phyloP scores from a whole-genome alignment of 2,888 invertebrate genomes.

The Perithous albicinctus region DNA sequence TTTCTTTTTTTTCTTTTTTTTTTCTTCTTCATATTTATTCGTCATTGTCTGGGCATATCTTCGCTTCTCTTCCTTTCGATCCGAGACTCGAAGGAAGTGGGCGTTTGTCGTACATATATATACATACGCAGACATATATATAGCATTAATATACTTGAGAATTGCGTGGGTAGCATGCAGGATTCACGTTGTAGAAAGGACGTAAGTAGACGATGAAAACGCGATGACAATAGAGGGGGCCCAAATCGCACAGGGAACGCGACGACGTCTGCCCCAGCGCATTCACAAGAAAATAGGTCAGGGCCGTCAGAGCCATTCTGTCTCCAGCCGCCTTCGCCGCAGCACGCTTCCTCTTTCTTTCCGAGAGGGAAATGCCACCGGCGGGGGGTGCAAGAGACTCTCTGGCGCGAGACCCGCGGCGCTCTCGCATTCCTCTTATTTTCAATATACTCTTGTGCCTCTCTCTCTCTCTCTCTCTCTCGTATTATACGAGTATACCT shows the following conservation, averaged over 20 bases:
- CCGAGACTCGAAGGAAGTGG: constrained; percentile 73
- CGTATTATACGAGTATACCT: constrained; percentile 24
- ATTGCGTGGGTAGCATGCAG: constrained; percentile 5
- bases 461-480: no score
- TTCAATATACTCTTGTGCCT: neutral
- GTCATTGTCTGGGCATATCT: constrained; percentile 56
- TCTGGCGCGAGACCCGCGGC: constrained; percentile 27
- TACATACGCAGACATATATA: constrained; percentile 6
- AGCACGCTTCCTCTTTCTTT: constrained; percentile 72
- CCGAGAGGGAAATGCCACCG: constrained; percentile 60
- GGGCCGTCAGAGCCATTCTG: constrained; percentile 69
- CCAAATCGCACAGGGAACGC: constrained; percentile 58
- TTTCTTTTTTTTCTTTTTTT: constrained; percentile 30
- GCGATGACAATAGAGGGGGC: constrained; percentile 62
- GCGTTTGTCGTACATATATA: constrained; percentile 59
- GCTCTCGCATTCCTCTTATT: constrained; percentile 28
- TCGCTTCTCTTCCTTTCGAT: constrained; percentile 64
- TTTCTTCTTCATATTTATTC: constrained; percentile 39
- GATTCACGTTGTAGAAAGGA: constrained; percentile 22
- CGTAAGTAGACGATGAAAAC: constrained; percentile 40
- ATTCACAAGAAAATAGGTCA: constrained; percentile 78
- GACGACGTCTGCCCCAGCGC: constrained; percentile 65
- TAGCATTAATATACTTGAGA: neutral
- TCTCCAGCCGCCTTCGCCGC: constrained; percentile 43
- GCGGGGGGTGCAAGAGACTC: no score